phyloP scores from a whole-genome alignment of 2,797 vertebrate species.

The Tragopan temminckii region DNA sequence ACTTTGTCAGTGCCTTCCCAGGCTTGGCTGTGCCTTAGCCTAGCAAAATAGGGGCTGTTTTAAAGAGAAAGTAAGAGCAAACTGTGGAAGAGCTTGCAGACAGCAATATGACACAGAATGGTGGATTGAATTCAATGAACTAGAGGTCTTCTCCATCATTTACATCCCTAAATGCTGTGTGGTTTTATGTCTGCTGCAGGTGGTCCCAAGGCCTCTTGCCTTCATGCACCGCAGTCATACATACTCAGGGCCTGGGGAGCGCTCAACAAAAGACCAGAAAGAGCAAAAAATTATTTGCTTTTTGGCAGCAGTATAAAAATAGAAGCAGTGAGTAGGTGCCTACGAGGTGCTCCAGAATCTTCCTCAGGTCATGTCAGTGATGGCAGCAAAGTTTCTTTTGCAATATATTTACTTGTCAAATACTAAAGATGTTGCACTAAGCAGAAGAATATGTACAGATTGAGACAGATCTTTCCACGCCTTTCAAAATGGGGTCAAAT shows the following conservation, averaged over 20 bases:
- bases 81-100: background rate
- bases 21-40: background rate
- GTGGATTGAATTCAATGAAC: background rate
- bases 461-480: background rate
- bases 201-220: background rate
- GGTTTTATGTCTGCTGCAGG: background rate
- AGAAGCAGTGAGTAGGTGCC: background rate
- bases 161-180: background rate
- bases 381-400: background rate
- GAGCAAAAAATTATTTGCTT: background rate
- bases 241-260: background rate
- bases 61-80: background rate
- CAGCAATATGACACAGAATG: background rate
- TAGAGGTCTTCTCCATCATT: background rate
- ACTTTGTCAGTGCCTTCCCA: background rate
- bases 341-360: background rate
- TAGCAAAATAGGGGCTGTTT: background rate
- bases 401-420: background rate
- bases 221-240: no score
- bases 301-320: background rate
- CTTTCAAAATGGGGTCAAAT: background rate
- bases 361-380: rapidly evolving
- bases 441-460: background rate
- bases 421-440: background rate
- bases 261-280: background rate